Conservation (phyloP, 2,113 vertebrate species). For the Pipra filicauda region DNA sequence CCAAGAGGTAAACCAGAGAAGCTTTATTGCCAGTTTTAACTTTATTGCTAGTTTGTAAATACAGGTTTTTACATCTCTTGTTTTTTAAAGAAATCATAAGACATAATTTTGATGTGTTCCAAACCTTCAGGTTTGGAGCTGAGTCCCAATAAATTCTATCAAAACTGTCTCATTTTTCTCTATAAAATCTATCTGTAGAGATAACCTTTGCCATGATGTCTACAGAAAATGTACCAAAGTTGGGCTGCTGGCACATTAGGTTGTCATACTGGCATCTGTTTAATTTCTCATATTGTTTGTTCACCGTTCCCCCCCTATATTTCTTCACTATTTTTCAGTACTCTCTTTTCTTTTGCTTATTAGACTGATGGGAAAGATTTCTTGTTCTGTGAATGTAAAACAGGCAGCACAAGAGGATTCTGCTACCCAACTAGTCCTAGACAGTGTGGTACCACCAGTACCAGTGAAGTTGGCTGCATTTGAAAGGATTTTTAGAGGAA, state of each 20-base stretch:
- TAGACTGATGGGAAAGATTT: background rate
- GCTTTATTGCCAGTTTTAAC: background rate
- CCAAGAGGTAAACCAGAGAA: conserved; percentile 67
- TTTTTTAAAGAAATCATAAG: background rate
- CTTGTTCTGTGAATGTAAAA: background rate
- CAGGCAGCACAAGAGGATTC: background rate
- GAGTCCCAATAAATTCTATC: background rate
- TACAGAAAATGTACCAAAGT: background rate
- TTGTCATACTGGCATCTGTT: background rate
- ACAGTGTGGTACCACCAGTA: background rate
- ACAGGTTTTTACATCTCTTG: background rate
- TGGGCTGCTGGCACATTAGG: background rate
- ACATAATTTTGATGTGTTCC: background rate
- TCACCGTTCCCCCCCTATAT: background rate
- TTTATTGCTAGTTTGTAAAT: background rate
- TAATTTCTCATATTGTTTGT: background rate
- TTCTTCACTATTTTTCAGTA: background rate
- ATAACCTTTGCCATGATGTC: background rate
- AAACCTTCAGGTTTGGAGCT: background rate
- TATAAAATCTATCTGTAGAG: background rate
- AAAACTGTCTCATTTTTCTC: background rate
- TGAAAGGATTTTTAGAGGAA: background rate
- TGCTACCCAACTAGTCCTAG: background rate
- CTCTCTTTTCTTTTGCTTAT: background rate
- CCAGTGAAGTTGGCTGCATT: background rate